Conservation (phyloP, 2,797 vertebrate species). For the Myiotriccus ornatus region DNA sequence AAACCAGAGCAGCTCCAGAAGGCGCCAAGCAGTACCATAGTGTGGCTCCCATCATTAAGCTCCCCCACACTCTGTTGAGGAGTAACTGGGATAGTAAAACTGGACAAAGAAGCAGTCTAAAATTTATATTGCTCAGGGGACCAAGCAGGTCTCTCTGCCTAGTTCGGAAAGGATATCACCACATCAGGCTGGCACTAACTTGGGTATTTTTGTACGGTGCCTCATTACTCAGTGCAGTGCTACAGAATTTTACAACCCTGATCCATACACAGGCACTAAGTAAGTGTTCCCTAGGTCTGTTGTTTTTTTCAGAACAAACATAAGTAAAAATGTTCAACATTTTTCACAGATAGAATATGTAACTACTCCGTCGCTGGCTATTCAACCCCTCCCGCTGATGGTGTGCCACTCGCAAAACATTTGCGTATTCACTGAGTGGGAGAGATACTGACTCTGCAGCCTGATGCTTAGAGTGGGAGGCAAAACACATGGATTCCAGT, state of each 20-base stretch:
- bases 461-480: conserved; percentile 42
- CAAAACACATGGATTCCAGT: conserved; percentile 7
- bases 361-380: neutral
- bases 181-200: neutral
- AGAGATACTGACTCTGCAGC: conserved; percentile 21
- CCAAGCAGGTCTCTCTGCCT: neutral
- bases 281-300: neutral
- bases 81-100: neutral
- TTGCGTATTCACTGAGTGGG: neutral
- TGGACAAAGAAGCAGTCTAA: neutral
- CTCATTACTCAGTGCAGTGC: neutral
- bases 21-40: neutral
- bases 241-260: neutral
- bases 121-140: neutral
- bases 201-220: neutral
- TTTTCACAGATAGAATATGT: neutral
- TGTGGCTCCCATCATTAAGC: neutral
- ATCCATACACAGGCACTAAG: neutral
- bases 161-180: neutral
- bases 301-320: neutral
- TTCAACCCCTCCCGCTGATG: neutral
- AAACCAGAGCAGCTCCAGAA: neutral
- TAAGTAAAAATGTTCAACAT: neutral
- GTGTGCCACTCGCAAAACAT: neutral
- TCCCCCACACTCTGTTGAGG: neutral